Conservation (phyloP, 35 echinoderm and acorn worm species). For the Ophioderma brevispina region DNA sequence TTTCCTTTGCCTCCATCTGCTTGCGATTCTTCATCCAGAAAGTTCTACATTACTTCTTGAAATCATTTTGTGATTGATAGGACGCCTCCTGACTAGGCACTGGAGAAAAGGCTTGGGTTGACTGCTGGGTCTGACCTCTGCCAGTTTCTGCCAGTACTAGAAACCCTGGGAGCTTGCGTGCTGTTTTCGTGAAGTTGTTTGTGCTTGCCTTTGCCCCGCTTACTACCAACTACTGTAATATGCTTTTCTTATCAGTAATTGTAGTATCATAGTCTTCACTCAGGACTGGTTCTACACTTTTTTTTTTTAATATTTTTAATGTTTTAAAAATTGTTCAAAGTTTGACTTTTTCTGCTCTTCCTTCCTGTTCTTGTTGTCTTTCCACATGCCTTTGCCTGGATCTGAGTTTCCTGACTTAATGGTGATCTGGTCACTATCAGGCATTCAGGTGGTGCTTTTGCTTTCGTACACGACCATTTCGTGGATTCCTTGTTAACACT, state of each 20-base stretch:
- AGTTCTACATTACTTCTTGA: neutral
- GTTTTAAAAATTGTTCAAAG: neutral
- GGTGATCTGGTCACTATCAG: neutral
- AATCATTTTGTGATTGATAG: neutral
- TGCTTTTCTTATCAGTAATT: neutral
- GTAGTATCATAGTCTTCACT: neutral
- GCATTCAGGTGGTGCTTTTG: neutral
- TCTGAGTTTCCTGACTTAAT: neutral
- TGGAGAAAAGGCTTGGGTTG: slow-evolving; percentile 6
- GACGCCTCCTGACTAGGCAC: neutral
- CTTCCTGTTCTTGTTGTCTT: too few species aligned
- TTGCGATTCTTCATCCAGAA: neutral
- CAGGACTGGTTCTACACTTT: neutral
- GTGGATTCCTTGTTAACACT: too few species aligned
- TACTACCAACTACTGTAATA: neutral
- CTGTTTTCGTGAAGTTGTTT: neutral
- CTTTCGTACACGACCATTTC: too few species aligned
- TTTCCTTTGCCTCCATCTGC: too few species aligned
- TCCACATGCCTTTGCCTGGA: neutral
- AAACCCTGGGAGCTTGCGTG: neutral
- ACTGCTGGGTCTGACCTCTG: neutral
- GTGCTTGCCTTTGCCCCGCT: neutral
- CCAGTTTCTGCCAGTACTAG: too few species aligned
- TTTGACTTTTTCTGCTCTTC: neutral
- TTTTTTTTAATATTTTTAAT: neutral